phyloP scores from a whole-genome alignment of 2,113 vertebrate genomes.

The Chaenocephalus aceratus region DNA sequence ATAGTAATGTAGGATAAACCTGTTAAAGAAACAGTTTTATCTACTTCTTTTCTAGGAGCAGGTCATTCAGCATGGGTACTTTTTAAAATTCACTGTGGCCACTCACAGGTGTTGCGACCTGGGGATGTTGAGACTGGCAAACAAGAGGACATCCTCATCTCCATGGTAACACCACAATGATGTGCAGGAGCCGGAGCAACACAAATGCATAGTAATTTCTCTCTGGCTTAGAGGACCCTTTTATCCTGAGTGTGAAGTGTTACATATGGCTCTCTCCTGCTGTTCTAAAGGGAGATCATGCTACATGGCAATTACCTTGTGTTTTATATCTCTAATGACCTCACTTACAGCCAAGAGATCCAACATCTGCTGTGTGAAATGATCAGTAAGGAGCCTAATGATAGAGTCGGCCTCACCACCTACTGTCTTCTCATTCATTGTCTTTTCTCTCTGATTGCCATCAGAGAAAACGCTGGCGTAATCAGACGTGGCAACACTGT shows the following conservation, averaged over 20 bases:
- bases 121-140: conserved; percentile 40
- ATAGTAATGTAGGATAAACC: neutral
- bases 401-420: conserved; percentile 49
- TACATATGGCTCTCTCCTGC: conserved; percentile 44
- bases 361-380: conserved; percentile 65
- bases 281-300: conserved; percentile 38
- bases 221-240: conserved; percentile 35
- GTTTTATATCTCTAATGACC: conserved; percentile 67
- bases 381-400: conserved; percentile 52
- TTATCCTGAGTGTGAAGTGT: conserved; percentile 27
- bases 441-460: conserved; percentile 53
- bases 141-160: conserved; percentile 60
- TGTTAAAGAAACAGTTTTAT: neutral
- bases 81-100: conserved; percentile 58
- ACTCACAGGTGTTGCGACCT: conserved; percentile 51
- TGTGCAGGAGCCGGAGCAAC: conserved; percentile 40
- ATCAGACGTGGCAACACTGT: conserved; percentile 46
- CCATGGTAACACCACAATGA: conserved; percentile 71
- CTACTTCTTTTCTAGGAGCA: neutral
- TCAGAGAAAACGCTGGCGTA: conserved; percentile 39
- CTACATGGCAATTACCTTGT: conserved; percentile 52
- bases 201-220: conserved; percentile 60
- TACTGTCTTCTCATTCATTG: conserved; percentile 51
- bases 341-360: conserved; percentile 53
- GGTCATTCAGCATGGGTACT: conserved; percentile 19